phyloP scores from a whole-genome alignment of 2,113 vertebrate species.

The Scopus umbretta region DNA sequence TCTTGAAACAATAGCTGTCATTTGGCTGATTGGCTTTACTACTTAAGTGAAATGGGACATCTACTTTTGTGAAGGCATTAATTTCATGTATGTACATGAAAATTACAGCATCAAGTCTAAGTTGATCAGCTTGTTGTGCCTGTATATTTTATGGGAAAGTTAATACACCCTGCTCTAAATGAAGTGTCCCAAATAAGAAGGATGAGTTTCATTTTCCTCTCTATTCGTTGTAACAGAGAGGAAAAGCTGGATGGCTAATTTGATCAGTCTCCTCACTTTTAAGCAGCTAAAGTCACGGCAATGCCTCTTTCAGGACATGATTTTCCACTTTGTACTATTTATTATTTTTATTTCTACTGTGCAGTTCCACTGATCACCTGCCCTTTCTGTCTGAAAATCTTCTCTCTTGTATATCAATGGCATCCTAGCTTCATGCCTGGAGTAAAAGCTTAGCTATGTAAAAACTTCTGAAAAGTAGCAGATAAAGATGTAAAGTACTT shows the following conservation, averaged over 20 bases:
- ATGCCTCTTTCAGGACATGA: background rate
- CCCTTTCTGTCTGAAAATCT: background rate
- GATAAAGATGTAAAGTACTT: background rate
- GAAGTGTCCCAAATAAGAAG: background rate
- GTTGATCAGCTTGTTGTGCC: background rate
- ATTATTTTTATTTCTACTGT: background rate
- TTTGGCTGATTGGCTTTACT: background rate
- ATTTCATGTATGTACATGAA: background rate
- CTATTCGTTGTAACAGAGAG: background rate
- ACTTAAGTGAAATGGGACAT: background rate
- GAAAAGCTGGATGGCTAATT: background rate
- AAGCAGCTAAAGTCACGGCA: background rate
- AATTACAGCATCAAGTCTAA: background rate
- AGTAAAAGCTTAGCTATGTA: background rate
- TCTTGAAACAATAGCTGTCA: background rate
- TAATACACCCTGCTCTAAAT: background rate
- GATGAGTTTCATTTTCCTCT: background rate
- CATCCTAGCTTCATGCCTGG: background rate
- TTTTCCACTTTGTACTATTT: background rate
- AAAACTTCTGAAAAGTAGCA: background rate
- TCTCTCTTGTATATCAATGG: background rate
- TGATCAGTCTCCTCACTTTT: background rate
- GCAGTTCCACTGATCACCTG: background rate
- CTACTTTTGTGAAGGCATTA: background rate
- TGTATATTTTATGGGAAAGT: background rate